Evolutionary conservation across 2,888 invertebrate species (phyloP).

Genomic region (Meiosimyza decipiens): DNA sequence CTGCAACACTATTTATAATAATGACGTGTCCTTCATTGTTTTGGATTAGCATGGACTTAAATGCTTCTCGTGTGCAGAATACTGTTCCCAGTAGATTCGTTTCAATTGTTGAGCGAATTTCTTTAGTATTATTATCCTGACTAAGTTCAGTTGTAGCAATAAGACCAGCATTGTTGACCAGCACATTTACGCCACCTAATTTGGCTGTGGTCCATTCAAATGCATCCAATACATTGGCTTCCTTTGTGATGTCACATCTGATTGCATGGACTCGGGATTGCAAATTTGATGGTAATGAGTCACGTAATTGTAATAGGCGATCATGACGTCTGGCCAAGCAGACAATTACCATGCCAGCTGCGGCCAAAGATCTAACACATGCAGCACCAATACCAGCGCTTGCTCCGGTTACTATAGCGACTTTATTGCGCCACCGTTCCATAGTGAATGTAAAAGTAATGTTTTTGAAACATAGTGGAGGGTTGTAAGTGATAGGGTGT

Average conservation of each 20-base stretch:
- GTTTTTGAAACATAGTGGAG: no score
- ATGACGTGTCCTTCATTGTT: slow-evolving; percentile 69
- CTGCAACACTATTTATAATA: slow-evolving; percentile 67
- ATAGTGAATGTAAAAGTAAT: slow-evolving; percentile 54
- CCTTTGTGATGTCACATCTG: slow-evolving; percentile 68
- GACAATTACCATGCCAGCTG: slow-evolving; percentile 70
- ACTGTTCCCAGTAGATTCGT: slow-evolving; percentile 68
- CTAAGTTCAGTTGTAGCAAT: slow-evolving; percentile 57
- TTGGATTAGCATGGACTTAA: slow-evolving; percentile 67
- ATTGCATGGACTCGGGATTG: slow-evolving; percentile 53
- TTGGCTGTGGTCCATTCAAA: slow-evolving; percentile 69
- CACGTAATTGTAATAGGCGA: slow-evolving; percentile 53
- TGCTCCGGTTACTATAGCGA: slow-evolving; percentile 75
- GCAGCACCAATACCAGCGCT: slow-evolving; percentile 73
- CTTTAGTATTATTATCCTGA: slow-evolving; percentile 51
- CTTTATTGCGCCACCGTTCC: slow-evolving; percentile 73
- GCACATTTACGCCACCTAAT: slow-evolving; percentile 71
- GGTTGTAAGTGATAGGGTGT: no score
- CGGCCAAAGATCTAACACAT: slow-evolving; percentile 66
- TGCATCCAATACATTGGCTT: slow-evolving; percentile 69
- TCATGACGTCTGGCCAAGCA: slow-evolving; percentile 70
- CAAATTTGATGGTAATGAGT: slow-evolving; percentile 46
- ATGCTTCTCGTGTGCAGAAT: slow-evolving; percentile 68
- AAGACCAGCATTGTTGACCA: slow-evolving; percentile 73
- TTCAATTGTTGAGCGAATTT: slow-evolving; percentile 65